Percentiles rank a stretch among this genome's conserved stretches.
phyloP scores from a whole-genome alignment of 2,888 invertebrate species.

The Leptopilina myrica region DNA sequence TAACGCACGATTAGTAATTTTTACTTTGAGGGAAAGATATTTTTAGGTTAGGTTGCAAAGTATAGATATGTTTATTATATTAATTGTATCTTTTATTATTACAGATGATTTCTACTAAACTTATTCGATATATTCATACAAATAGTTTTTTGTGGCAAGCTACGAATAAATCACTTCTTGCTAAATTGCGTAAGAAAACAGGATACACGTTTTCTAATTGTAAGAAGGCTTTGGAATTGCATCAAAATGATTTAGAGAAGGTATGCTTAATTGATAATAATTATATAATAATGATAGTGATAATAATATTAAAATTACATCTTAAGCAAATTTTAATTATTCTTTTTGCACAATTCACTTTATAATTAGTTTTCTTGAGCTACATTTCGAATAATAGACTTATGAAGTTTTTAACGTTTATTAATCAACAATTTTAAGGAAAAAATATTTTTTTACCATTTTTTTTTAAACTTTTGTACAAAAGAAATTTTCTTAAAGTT shows the following conservation, averaged over 20 bases:
- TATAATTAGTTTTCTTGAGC: too few relatives aligned
- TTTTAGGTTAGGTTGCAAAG: slow-evolving; percentile 49
- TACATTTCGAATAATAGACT: too few relatives aligned
- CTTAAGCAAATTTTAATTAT: too few relatives aligned
- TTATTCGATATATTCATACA: slow-evolving; percentile 81
- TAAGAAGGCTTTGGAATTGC: slow-evolving; percentile 94
- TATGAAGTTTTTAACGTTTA: too few relatives aligned
- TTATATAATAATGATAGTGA: neutral
- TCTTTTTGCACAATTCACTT: too few relatives aligned
- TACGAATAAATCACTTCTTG: slow-evolving; percentile 85
- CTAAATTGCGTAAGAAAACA: slow-evolving; percentile 93
- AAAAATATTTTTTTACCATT: too few relatives aligned
- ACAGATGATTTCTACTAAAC: slow-evolving; percentile 81
- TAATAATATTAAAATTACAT: slow-evolving; percentile 1
- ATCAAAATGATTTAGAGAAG: slow-evolving; percentile 90
- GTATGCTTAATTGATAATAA: slow-evolving; percentile 76
- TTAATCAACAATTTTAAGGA: too few relatives aligned
- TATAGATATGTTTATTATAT: slow-evolving; percentile 11
- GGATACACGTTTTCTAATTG: slow-evolving; percentile 98
- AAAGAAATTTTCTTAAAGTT: too few relatives aligned
- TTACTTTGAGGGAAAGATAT: neutral
- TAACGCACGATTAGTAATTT: neutral
- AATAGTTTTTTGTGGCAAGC: slow-evolving; percentile 79
- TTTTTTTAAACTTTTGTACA: too few relatives aligned
- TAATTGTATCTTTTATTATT: slow-evolving; percentile 57